A percentile compares a stretch with the other conserved stretches of the same genome.
phyloP scores from a whole-genome alignment of 2,113 vertebrate genomes.

The Strix uralensis region DNA sequence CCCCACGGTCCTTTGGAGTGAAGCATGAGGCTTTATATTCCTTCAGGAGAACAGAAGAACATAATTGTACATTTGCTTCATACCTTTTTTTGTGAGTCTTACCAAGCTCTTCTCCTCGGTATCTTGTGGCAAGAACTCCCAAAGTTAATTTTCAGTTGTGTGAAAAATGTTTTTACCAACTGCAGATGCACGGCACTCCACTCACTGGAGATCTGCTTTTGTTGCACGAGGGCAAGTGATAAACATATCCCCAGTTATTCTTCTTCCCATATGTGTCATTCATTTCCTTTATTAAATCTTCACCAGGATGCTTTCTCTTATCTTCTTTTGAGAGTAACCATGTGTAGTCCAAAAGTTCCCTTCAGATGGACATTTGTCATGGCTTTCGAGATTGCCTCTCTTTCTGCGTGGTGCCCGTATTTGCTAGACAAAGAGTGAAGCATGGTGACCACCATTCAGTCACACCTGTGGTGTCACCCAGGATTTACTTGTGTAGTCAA shows the following conservation, averaged over 20 bases:
- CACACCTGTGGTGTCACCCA: background rate
- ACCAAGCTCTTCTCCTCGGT: background rate
- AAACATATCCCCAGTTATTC: background rate
- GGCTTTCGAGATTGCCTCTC: background rate
- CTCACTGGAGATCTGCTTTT: background rate
- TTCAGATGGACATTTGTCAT: background rate
- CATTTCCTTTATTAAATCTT: background rate
- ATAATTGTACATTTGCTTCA: background rate
- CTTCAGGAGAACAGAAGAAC: background rate
- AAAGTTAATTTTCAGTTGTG: background rate
- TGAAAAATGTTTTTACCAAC: background rate
- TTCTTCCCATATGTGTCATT: background rate
- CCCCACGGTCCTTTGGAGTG: background rate
- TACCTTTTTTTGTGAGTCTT: background rate
- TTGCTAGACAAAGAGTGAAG: background rate
- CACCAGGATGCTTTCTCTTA: background rate
- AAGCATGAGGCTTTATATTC: background rate
- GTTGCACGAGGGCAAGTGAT: background rate
- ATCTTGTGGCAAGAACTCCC: background rate
- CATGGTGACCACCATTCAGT: fast-evolving
- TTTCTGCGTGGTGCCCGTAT: background rate
- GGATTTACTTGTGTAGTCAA: background rate
- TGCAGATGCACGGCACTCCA: background rate
- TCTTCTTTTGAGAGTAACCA: background rate
- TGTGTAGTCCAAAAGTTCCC: background rate